These are phyloP conservation scores for Talpa occidentalis DNA, from an alignment of 2,113 vertebrate species.

Conservation along the genomic window DNA sequence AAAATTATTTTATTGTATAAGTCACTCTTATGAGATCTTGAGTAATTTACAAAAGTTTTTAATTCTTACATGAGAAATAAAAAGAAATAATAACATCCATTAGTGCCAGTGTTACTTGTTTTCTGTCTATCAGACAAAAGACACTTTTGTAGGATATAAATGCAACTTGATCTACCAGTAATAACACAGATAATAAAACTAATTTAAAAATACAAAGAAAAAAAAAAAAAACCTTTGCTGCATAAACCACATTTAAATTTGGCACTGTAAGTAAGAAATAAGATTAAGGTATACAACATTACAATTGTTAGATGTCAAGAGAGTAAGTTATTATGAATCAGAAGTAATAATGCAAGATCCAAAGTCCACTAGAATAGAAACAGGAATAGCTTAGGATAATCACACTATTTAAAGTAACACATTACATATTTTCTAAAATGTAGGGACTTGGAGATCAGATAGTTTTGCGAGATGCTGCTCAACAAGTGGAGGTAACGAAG, in stretches of 20 bases:
- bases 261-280: not conserved
- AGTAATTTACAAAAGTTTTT: not conserved
- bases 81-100: not conserved
- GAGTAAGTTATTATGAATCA: constrained; percentile 7
- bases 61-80: not conserved
- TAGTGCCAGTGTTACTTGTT: not conserved
- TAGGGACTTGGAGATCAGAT: not conserved
- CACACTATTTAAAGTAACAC: constrained; percentile 1
- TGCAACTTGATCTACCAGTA: not conserved
- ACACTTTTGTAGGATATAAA: not conserved
- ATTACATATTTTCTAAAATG: not conserved
- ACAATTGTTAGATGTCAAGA: not conserved
- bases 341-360: not conserved
- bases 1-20: constrained; percentile 20
- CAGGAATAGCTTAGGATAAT: not conserved
- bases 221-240: not conserved
- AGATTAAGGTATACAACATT: not conserved
- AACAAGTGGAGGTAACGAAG: not conserved
- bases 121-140: not conserved
- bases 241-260: not conserved
- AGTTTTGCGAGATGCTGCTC: not conserved
- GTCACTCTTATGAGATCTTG: not conserved
- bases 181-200: not conserved
- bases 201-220: not conserved
- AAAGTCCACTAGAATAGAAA: constrained; percentile 18